Evolutionary conservation across 2,113 vertebrate genomes (phyloP), one percentile per base, ranked within the genome.

Genomic region (Mus pahari): DNA sequence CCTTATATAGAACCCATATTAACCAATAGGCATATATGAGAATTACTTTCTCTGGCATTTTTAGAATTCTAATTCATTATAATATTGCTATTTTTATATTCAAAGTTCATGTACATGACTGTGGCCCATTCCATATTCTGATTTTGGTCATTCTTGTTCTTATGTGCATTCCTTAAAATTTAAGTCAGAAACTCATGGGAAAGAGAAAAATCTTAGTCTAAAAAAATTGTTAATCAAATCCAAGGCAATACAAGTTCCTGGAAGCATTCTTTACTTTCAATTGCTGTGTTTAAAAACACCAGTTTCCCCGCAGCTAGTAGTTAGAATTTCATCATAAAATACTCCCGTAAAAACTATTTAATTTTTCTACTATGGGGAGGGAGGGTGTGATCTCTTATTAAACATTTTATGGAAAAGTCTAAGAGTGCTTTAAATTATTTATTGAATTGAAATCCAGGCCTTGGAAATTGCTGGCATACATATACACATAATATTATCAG

Each of bases 391-490:
- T 98, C 98, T 98, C 98, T 98, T 98, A 98, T 98, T 98, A 98
- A 98, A 98, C 98, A 98, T 98, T 98, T 98, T 98, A 98, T 98
- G 95, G 97, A 98, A 98, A 98, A 98, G 97, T 98, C 98, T 98
- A 97, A 98, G 98, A 98, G 96, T 98, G 96, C 97, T 98, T 98
- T 98, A 98, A 98, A 98, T 98, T 99, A 98, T 98, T 99, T 98
- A 98, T 98, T 95, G 83, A 98, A 98, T 98, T 98, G 97, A 98
- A 98, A 98, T 97, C 93, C 90, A 95, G 96, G 97, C 95, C 91
- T 98, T 98, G 95, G 96, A 98, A 99, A 97, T 94, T 98, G 97
- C 97, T 98, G 96, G 97, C 97, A 97, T 97, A 98, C 96, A 97
- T 94, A 98, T 96, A 97, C 97, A 98, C 94, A 98, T 96, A 97